Base-by-base conservation (phyloP, 2,113 vertebrate genomes). In the Meleagris gallopavo region DNA sequence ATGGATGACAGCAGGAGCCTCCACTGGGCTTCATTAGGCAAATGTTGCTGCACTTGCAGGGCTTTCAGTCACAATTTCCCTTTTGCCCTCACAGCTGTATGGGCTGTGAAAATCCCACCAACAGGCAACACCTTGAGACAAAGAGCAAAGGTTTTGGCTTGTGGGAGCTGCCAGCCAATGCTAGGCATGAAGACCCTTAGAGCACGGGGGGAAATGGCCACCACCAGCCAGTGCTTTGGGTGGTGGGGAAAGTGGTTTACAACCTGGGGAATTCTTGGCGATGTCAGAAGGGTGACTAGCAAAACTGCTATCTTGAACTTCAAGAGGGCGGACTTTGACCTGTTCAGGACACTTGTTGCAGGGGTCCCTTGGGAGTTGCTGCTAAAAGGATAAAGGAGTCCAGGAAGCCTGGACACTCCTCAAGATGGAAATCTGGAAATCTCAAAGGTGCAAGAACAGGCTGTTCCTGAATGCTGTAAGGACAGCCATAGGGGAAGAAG, bases 241-340 rank as follows among this genome's bases (percentile, higher is more conserved):
- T 0, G 1, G 13, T 3, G 13, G 22, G 5, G 9, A 79, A 41
- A 1, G 1, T 11, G 8, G 2, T 2, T 40, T 3, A 0, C 4
- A 46, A 17, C 38, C 10, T 3, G 1, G 2, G 18, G 21, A 40
- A 4, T 43, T 43, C 6, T 17, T 43, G 41, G 41, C 16, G 6
- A 16, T 43, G 41, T 15, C 41, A 43, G 41, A 16, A 43, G 41
- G 41, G 41, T 43, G 15, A 43, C 41, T 43, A 43, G 41, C 41
- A 43, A 43, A 43, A 43, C 15, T 43, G 41, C 41, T 16, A 43
- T 43, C 41, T 43, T 43, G 41, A 43, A 43, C 41, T 43, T 43
- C 41, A 43, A 43, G 41, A 43, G 41, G 41, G 41, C 16, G 15
- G 41, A 43, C 41, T 43, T 43, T 15, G 41, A 43, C 16, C 41